Conservation (phyloP, 1,140 invertebrate genomes). For the Drosophila ohnishii region DNA sequence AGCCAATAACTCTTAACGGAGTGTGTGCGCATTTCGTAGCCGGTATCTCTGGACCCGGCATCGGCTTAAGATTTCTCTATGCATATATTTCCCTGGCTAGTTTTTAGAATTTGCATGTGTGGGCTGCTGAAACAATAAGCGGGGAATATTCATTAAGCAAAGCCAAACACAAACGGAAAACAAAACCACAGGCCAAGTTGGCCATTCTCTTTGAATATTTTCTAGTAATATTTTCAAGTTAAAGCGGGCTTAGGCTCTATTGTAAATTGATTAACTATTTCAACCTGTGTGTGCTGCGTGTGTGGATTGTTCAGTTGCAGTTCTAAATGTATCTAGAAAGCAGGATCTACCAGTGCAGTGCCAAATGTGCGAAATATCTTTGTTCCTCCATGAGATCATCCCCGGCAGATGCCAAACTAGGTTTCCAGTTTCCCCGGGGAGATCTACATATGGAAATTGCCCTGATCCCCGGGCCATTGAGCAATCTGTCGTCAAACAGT, state of each 20-base stretch:
- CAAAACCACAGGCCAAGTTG: constrained; percentile 67
- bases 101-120: constrained; percentile 66
- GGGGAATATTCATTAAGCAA: constrained; percentile 69
- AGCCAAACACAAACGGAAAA: constrained; percentile 57
- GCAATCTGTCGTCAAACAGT: constrained; percentile 80
- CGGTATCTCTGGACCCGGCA: constrained; percentile 61
- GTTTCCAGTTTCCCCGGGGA: constrained; percentile 30
- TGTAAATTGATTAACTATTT: constrained; percentile 71
- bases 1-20: constrained; percentile 58
- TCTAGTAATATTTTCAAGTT: constrained; percentile 77
- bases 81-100: constrained; percentile 25
- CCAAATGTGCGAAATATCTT: constrained; percentile 75
- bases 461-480: constrained; percentile 73
- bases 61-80: constrained; percentile 62
- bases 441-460: constrained; percentile 38
- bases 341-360: constrained; percentile 44
- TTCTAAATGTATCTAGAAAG: constrained; percentile 34
- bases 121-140: constrained; percentile 58
- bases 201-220: constrained; percentile 51
- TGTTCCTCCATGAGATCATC: constrained; percentile 73
- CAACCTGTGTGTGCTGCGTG: constrained; percentile 35
- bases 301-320: constrained; percentile 66
- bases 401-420: constrained; percentile 46
- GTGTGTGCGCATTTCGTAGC: constrained; percentile 74
- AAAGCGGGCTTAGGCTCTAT: constrained; percentile 71